These are phyloP conservation scores for Monochamus alternatus DNA, from an alignment of 2,888 invertebrate species.

Conservation along the genomic window DNA sequence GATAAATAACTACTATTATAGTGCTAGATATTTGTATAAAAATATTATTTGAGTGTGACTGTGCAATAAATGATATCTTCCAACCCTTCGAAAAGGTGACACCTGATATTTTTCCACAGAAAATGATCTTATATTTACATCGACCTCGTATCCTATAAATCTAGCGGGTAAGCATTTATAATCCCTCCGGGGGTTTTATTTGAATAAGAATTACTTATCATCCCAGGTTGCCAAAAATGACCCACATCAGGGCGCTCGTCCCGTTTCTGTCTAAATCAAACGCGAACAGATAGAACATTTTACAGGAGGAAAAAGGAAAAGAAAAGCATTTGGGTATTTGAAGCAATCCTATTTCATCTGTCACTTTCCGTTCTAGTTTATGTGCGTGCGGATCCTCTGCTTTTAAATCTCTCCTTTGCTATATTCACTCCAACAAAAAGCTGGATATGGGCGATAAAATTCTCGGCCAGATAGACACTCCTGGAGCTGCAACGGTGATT, in stretches of 20 bases:
- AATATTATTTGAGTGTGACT: too few relatives aligned
- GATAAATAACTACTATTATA: too few relatives aligned
- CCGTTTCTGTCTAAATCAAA: constrained; percentile 30
- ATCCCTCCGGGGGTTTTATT: constrained; percentile 10
- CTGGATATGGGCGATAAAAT: constrained; percentile 26
- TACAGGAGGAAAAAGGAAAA: constrained; percentile 14
- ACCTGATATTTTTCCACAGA: background rate
- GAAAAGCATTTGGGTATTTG: constrained; percentile 24
- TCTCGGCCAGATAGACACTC: constrained; percentile 12
- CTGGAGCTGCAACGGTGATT: constrained; percentile 6
- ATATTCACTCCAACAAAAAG: constrained; percentile 24
- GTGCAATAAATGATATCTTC: too few relatives aligned
- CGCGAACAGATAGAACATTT: constrained; percentile 28
- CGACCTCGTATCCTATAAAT: constrained; percentile 8
- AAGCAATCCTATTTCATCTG: constrained; percentile 29
- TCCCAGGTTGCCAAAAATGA: constrained; percentile 12
- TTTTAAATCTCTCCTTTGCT: constrained; percentile 26
- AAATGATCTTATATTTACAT: constrained; percentile 1
- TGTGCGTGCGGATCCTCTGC: constrained; percentile 17
- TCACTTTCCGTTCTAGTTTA: constrained; percentile 26
- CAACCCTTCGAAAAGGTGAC: background rate
- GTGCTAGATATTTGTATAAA: too few relatives aligned
- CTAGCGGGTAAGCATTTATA: constrained; percentile 14
- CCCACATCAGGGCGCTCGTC: constrained; percentile 21
- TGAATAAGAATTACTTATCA: constrained; percentile 26